phyloP scores from a whole-genome alignment of 2,888 invertebrate species.

The Acleris cristana region DNA sequence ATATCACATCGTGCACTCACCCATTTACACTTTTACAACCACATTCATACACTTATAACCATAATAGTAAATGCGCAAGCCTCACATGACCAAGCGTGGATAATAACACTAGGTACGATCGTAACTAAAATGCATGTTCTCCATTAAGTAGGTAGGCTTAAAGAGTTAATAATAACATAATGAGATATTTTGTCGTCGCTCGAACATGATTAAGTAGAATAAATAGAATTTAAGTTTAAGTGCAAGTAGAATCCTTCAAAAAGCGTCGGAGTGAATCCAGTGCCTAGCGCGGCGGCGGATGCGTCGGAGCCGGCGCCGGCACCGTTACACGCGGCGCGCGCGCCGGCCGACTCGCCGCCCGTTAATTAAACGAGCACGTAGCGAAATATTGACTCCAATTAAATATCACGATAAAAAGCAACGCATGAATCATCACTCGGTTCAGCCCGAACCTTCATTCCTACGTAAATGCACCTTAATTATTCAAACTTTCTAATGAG shows the following conservation, averaged over 20 bases:
- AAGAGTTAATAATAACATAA: slow-evolving; percentile 39
- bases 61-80: slow-evolving; percentile 79
- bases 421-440: slow-evolving; percentile 34
- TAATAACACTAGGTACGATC: slow-evolving; percentile 43
- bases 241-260: slow-evolving; percentile 8
- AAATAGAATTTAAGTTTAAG: slow-evolving; percentile 50
- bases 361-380: slow-evolving; percentile 54
- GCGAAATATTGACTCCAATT: slow-evolving; percentile 47
- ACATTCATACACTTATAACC: slow-evolving; percentile 48
- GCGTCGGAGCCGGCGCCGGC: slow-evolving; percentile 67
- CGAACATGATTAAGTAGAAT: slow-evolving; percentile 53
- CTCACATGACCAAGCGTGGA: slow-evolving; percentile 68
- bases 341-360: slow-evolving; percentile 48
- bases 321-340: slow-evolving; percentile 69
- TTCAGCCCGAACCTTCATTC: slow-evolving; percentile 45
- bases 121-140: slow-evolving; percentile 29
- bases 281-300: slow-evolving; percentile 53
- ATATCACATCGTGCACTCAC: slow-evolving; percentile 43
- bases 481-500: slow-evolving; percentile 54
- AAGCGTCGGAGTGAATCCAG: slow-evolving; percentile 15
- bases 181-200: slow-evolving; percentile 50
- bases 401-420: slow-evolving; percentile 27
- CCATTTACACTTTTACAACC: slow-evolving; percentile 1
- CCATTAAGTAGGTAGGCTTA: slow-evolving; percentile 18
- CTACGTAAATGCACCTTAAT: slow-evolving; percentile 60